Evolutionary conservation across 2,888 invertebrate genomes (phyloP), one percentile per base, ranked within the genome.

Genomic region (Amorpha juglandis): DNA sequence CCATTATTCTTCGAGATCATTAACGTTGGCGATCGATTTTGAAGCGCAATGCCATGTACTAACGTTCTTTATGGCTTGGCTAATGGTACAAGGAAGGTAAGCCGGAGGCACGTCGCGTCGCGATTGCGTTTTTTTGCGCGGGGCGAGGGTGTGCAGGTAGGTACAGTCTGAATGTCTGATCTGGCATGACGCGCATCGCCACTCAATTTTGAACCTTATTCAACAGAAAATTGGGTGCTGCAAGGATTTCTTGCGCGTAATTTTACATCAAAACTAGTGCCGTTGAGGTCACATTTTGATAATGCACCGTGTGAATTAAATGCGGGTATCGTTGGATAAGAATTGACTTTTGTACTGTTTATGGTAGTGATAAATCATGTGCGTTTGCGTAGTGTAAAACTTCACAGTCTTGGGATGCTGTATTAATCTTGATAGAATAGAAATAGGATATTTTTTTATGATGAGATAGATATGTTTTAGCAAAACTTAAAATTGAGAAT

Each of bases 51-150:
- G 4, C 1, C 0, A 19, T 0, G 16, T 1, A 14, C 4, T 58
- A 58, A 11, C 12, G 42, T 38, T 58, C 19, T 19, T 11, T 38
- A 16, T 42, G 4, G 38, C 16, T 42, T 12, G 6, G 11, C 14
- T 35, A 38, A 16, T n/a, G 52, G 35, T 6, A 58, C 42, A 19
- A 42, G 58, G 55, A 58, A 58, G 53, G 14, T 21, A n/a, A 14
- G 9, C 27, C 14, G n/a, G 12, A 33, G 33, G 33, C 19, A 12
- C 14, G 35, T 4, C 16, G n/a, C 11, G 58, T 58, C 42, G 58
- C 19, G 58, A 58, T 58, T 42, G 58, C 53, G 35, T 53, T 58
- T 38, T 58, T 58, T 58, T 58, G 55, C 55, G 55, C 55, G 55
- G 35, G 1, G 38, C 42, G 58, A 7, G 58, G 27, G 35, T 33